Conservation (phyloP, 1,140 invertebrate species). For the Drosophila erecta region DNA sequence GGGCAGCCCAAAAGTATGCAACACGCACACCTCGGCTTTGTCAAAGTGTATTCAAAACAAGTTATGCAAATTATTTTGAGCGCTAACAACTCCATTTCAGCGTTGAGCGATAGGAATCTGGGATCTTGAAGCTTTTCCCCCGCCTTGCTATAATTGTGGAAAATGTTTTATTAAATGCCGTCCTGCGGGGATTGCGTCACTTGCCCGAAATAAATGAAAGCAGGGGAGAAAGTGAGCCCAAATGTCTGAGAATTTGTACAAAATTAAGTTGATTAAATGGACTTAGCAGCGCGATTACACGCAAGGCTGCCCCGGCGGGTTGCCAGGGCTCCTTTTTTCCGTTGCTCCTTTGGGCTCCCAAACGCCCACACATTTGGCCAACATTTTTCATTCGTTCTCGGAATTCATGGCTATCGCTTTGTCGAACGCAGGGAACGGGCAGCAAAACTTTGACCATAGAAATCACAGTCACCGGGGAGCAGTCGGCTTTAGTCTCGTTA, state of each 20-base stretch:
- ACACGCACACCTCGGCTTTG: conserved; percentile 11
- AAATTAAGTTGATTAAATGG: conserved; percentile 83
- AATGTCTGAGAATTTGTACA: conserved; percentile 78
- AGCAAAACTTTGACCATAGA: conserved; percentile 71
- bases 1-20: conserved; percentile 35
- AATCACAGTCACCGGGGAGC: conserved; percentile 70
- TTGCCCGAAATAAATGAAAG: conserved; percentile 13
- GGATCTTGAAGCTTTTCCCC: neutral
- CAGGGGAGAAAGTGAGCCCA: conserved; percentile 43
- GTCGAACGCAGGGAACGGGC: conserved; percentile 30
- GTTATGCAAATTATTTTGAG: conserved; percentile 76
- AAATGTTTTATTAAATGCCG: conserved; percentile 72
- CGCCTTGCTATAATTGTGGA: conserved; percentile 49
- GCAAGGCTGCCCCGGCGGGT: conserved; percentile 56
- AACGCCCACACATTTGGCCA: conserved; percentile 30
- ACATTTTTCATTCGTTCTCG: conserved; percentile 67
- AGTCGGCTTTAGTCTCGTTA: conserved; percentile 63
- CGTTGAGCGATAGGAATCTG: conserved; percentile 66
- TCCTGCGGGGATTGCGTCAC: conserved; percentile 62
- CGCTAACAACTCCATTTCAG: conserved; percentile 70
- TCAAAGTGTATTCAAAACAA: conserved; percentile 64
- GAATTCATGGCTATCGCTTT: conserved; percentile 57
- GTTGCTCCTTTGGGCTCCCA: conserved; percentile 27
- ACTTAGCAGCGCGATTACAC: conserved; percentile 79
- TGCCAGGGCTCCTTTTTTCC: conserved; percentile 13